A percentile compares a stretch with the other conserved stretches of the same genome.
phyloP scores from a whole-genome alignment of 2,797 vertebrate species.

The Sternarchorhynchus goeldii region DNA sequence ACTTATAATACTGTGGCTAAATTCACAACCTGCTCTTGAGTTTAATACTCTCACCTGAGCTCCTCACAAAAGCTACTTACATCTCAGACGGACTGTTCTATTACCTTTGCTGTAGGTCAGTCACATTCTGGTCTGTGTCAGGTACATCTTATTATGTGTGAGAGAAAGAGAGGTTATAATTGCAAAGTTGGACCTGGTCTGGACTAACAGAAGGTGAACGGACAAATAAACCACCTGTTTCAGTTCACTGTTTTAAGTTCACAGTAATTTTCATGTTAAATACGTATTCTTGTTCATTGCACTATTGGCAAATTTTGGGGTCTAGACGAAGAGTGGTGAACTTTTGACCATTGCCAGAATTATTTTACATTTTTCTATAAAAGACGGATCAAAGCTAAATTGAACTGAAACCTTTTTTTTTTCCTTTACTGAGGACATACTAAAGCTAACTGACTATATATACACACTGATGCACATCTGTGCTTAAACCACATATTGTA shows the following conservation, averaged over 20 bases:
- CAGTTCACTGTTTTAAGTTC: conserved; percentile 51
- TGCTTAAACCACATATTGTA: too few species aligned
- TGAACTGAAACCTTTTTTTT: too few species aligned
- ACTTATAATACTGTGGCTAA: conserved; percentile 15
- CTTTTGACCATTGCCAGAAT: background rate
- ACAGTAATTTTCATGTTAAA: conserved; percentile 35
- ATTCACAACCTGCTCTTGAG: conserved; percentile 15
- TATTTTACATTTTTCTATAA: too few species aligned
- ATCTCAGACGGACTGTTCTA: conserved; percentile 9
- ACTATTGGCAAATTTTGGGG: conserved; percentile 43
- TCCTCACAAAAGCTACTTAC: conserved; percentile 38
- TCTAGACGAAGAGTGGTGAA: conserved; percentile 11
- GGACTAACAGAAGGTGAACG: conserved; percentile 18
- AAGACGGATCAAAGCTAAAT: too few species aligned
- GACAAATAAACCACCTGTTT: conserved; percentile 37
- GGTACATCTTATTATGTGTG: background rate
- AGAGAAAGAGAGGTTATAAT: background rate
- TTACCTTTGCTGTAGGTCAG: background rate
- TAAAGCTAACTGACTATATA: too few species aligned
- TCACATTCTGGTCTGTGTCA: background rate
- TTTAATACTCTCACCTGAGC: conserved; percentile 18
- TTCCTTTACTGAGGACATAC: too few species aligned
- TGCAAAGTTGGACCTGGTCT: background rate
- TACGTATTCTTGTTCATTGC: conserved; percentile 31
- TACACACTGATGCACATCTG: too few species aligned